These are phyloP conservation scores for Zelleria hepariella DNA, from an alignment of 2,888 invertebrate genomes.

Conservation along the genomic window DNA sequence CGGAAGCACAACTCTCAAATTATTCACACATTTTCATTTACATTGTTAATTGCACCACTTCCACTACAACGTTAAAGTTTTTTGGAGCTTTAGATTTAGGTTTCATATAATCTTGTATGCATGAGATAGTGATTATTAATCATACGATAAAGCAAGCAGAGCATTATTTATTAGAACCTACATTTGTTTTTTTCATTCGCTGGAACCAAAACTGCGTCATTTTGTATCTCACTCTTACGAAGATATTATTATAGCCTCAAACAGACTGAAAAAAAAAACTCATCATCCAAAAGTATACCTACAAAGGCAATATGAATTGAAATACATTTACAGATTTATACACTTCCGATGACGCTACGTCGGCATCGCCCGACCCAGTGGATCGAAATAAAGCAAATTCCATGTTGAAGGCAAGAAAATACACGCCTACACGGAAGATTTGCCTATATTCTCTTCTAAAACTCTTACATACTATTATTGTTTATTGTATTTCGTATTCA, in stretches of 20 bases:
- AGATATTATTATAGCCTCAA: too few relatives aligned
- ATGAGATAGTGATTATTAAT: too few relatives aligned
- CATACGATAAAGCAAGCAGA: too few relatives aligned
- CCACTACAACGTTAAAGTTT: background rate
- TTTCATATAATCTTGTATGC: background rate
- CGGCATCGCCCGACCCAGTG: background rate
- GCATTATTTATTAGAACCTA: too few relatives aligned
- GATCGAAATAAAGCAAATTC: background rate
- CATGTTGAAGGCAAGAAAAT: background rate
- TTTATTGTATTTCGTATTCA: background rate
- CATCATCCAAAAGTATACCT: too few relatives aligned
- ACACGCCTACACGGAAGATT: background rate
- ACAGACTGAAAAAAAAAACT: too few relatives aligned
- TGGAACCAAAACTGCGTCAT: too few relatives aligned
- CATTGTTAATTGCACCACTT: conserved; percentile 5
- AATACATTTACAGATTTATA: too few relatives aligned
- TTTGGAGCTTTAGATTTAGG: background rate
- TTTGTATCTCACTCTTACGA: too few relatives aligned
- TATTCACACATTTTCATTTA: conserved; percentile 10
- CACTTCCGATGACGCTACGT: too few relatives aligned
- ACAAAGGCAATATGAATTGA: too few relatives aligned
- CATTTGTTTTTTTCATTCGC: too few relatives aligned
- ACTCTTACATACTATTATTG: background rate
- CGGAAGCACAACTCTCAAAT: conserved; percentile 19
- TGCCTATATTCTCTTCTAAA: background rate